These are phyloP conservation scores for Cremastinae sp. DNA, from an alignment of 2,888 invertebrate species.

Conservation along the genomic window DNA sequence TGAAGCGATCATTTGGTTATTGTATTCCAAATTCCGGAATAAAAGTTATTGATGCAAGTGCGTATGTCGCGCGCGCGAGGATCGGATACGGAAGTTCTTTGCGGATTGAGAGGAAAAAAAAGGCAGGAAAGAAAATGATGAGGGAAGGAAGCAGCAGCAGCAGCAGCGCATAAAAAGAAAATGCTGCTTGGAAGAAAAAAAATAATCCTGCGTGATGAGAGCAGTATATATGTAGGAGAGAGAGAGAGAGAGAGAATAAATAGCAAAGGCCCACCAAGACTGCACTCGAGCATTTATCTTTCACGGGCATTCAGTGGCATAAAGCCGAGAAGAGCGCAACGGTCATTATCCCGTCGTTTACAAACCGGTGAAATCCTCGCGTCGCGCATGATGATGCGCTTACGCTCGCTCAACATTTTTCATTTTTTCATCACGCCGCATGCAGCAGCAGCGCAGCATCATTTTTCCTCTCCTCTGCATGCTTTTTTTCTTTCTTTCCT, in stretches of 20 bases:
- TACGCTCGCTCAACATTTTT: conserved; percentile 11
- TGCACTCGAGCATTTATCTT: conserved; percentile 53
- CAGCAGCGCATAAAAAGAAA: no score
- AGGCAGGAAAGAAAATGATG: conserved; percentile 24
- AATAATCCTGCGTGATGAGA: not conserved
- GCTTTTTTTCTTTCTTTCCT: conserved; percentile 8
- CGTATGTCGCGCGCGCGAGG: conserved; percentile 10
- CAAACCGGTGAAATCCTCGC: conserved; percentile 52
- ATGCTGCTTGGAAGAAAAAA: conserved; percentile 9
- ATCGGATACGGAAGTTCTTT: conserved; percentile 71
- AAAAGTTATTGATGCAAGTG: no score
- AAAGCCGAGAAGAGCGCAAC: conserved; percentile 25
- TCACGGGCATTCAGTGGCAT: conserved; percentile 54
- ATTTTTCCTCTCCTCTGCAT: not conserved
- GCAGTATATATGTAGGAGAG: conserved; percentile 24
- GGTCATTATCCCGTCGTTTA: conserved; percentile 56
- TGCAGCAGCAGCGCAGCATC: no score
- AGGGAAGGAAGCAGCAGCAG: not conserved
- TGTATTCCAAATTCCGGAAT: no score
- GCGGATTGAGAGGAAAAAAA: conserved; percentile 40
- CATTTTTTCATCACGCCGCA: conserved; percentile 1
- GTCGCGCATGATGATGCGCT: conserved; percentile 39
- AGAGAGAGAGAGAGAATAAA: conserved; percentile 4
- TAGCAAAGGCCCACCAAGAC: conserved; percentile 40
- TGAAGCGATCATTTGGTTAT: no score